These are phyloP conservation scores for Laticauda laticaudata DNA, from an alignment of 2,113 vertebrate genomes.

Conservation along the genomic window DNA sequence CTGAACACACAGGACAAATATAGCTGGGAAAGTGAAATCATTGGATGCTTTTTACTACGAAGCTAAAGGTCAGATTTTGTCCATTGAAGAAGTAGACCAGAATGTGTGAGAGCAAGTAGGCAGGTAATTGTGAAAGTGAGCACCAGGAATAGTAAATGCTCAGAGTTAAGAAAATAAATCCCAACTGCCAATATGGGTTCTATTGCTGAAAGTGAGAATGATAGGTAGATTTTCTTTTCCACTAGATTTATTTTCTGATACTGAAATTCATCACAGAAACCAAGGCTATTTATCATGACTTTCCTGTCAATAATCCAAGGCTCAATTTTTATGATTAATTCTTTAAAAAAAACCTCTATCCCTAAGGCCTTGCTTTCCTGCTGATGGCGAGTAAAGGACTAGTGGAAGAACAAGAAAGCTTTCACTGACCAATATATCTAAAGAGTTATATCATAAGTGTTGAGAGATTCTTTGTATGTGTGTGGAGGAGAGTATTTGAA, in stretches of 20 bases:
- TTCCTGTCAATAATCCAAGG: slow-evolving; percentile 73
- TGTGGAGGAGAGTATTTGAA: neutral
- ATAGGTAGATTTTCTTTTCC: slow-evolving; percentile 77
- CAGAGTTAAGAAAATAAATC: slow-evolving; percentile 67
- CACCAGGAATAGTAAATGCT: slow-evolving; percentile 27
- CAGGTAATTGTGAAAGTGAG: slow-evolving; percentile 13
- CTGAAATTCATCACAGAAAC: slow-evolving; percentile 79
- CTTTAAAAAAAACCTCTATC: slow-evolving; percentile 30
- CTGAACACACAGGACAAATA: neutral
- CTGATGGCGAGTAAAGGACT: neutral
- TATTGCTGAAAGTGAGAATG: slow-evolving; percentile 61
- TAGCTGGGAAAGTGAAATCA: neutral
- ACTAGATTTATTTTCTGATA: slow-evolving; percentile 83
- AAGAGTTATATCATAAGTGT: neutral
- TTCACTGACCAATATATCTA: neutral
- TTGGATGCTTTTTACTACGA: slow-evolving; percentile 13
- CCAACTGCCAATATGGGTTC: slow-evolving; percentile 41
- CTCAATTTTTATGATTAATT: slow-evolving; percentile 66
- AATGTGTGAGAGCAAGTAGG: neutral
- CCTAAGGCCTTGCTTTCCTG: slow-evolving; percentile 29
- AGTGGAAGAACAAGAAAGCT: neutral
- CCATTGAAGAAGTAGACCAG: neutral
- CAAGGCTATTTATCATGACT: slow-evolving; percentile 70
- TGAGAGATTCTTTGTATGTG: neutral
- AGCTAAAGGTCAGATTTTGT: slow-evolving; percentile 18